phyloP scores from a whole-genome alignment of 2,888 invertebrate genomes.

The Theretra japonica region DNA sequence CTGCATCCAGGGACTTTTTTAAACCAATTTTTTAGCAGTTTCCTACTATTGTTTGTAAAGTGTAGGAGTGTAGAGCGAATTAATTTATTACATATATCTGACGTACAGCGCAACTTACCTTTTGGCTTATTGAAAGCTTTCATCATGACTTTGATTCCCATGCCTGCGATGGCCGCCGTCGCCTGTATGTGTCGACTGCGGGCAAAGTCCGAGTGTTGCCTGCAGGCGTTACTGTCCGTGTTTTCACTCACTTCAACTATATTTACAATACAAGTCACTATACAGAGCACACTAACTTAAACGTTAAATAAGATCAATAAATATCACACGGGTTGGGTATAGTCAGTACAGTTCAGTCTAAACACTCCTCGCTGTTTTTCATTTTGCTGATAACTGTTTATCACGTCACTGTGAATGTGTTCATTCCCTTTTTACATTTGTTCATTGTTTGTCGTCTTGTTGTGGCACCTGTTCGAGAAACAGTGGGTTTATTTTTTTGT shows the following conservation, averaged over 20 bases:
- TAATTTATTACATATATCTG: not conserved
- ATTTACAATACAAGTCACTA: constrained; percentile 51
- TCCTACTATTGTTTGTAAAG: not conserved
- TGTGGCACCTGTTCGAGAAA: constrained; percentile 60
- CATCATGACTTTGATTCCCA: constrained; percentile 95
- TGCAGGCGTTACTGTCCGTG: constrained; percentile 47
- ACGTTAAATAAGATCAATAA: constrained; percentile 73
- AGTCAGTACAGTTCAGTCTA: constrained; percentile 62
- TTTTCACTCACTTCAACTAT: constrained; percentile 53
- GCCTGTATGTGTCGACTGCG: constrained; percentile 67
- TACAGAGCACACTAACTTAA: constrained; percentile 53
- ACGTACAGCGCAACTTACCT: constrained; percentile 81
- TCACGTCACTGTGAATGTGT: constrained; percentile 72
- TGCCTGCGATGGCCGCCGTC: constrained; percentile 86
- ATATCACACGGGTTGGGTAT: constrained; percentile 75
- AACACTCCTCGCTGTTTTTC: constrained; percentile 84
- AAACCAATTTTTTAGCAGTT: too few relatives aligned
- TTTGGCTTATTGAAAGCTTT: constrained; percentile 94
- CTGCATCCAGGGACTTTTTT: too few relatives aligned
- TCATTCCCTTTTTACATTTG: constrained; percentile 56
- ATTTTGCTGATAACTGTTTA: constrained; percentile 69
- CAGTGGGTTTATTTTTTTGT: constrained; percentile 56
- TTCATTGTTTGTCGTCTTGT: constrained; percentile 61
- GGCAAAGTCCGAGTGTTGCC: constrained; percentile 59
- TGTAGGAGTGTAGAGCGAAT: not conserved